Percentiles rank a stretch among this genome's conserved stretches.
phyloP scores from a whole-genome alignment of 2,797 vertebrate species.

The Coregonus ussuriensis region DNA sequence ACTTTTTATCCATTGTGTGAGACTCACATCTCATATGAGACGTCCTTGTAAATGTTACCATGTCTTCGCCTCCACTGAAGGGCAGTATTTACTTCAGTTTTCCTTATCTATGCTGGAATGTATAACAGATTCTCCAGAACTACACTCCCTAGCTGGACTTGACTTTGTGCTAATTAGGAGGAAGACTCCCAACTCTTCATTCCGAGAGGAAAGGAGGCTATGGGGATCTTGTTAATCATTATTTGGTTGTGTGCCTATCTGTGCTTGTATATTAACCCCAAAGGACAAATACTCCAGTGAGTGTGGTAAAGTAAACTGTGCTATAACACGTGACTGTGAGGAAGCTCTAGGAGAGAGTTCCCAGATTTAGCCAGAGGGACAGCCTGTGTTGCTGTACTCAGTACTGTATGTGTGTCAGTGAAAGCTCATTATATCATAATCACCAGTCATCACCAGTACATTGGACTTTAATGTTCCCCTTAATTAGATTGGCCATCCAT shows the following conservation, averaged over 20 bases:
- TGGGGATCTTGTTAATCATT: constrained; percentile 47
- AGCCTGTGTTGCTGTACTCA: not conserved
- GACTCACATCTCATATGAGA: not conserved
- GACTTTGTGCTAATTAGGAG: constrained; percentile 12
- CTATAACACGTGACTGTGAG: constrained; percentile 22
- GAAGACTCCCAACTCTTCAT: not conserved
- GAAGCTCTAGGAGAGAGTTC: constrained; percentile 29
- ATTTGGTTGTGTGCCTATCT: constrained; percentile 45
- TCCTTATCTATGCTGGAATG: constrained; percentile 7
- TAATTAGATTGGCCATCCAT: not conserved
- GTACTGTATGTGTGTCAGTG: not conserved
- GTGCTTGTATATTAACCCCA: constrained; percentile 36
- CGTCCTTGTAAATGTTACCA: not conserved
- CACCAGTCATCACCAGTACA: constrained; percentile 1
- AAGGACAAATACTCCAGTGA: constrained; percentile 34
- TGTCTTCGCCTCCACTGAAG: constrained; percentile 1
- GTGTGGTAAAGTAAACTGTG: constrained; percentile 22
- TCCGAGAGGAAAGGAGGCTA: not conserved
- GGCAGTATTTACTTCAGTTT: constrained; percentile 3
- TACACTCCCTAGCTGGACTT: not conserved
- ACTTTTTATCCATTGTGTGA: not conserved
- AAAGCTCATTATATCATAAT: not conserved
- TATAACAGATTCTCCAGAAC: not conserved
- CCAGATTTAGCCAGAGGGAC: not conserved
- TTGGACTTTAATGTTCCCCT: not conserved